These are phyloP conservation scores for Rhabdomys pumilio DNA, from an alignment of 2,797 vertebrate species.

Conservation along the genomic window DNA sequence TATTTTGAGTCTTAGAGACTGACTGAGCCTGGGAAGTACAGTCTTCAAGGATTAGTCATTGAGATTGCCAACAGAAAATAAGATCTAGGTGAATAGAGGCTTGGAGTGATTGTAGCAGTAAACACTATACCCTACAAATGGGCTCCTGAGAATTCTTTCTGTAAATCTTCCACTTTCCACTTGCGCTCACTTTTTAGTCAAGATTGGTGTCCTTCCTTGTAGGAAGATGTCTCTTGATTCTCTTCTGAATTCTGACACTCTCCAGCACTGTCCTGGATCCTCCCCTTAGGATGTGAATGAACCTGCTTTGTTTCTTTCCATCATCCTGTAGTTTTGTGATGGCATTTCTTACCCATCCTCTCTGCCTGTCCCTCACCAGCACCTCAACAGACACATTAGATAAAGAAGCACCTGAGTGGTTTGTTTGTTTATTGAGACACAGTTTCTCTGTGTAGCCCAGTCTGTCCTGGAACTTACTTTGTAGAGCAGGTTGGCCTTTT, in stretches of 20 bases:
- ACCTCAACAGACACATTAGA: neutral
- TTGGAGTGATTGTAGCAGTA: neutral
- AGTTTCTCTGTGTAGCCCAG: neutral
- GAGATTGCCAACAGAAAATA: slow-evolving; percentile 7
- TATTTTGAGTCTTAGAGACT: slow-evolving; percentile 11
- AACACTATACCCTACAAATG: neutral
- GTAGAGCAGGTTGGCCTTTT: neutral
- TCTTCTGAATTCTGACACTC: neutral
- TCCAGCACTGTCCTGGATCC: neutral
- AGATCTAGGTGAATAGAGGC: neutral
- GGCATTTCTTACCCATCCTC: neutral
- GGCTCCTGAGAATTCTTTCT: neutral
- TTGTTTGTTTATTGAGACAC: neutral
- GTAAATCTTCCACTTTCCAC: neutral
- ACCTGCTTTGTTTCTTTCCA: slow-evolving; percentile 24
- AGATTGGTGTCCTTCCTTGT: neutral
- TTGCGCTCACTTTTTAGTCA: neutral
- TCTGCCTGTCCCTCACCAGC: neutral
- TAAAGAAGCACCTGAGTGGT: neutral
- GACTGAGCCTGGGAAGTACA: neutral
- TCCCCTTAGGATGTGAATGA: neutral
- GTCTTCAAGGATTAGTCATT: neutral
- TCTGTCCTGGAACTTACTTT: neutral
- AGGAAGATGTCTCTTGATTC: slow-evolving; percentile 6
- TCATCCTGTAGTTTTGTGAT: neutral